These are phyloP conservation scores for Salvator merianae DNA, from an alignment of 2,113 vertebrate genomes.

Conservation along the genomic window DNA sequence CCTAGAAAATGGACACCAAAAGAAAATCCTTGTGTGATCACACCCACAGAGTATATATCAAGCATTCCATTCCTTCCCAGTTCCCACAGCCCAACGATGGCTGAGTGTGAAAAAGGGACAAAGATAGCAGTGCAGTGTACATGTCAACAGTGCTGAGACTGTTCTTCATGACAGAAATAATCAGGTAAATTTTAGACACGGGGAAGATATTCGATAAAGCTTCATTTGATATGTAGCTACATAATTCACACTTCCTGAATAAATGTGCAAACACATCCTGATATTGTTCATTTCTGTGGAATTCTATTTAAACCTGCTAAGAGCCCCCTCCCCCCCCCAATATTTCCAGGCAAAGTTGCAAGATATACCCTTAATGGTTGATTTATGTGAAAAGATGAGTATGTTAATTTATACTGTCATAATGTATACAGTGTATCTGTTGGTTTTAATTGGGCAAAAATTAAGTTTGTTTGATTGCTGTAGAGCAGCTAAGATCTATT, in stretches of 20 bases:
- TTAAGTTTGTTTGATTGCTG: neutral
- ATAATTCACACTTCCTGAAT: too few relatives aligned
- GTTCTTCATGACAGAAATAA: neutral
- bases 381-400: constrained; percentile 23
- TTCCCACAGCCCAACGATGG: too few relatives aligned
- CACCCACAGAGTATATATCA: too few relatives aligned
- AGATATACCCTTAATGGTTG: constrained; percentile 13
- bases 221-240: too few relatives aligned
- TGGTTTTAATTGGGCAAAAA: constrained; percentile 24
- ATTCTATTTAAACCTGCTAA: neutral
- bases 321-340: neutral
- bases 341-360: neutral
- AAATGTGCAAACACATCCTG: neutral
- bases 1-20: too few relatives aligned
- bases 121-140: too few relatives aligned
- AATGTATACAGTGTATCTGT: neutral
- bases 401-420: constrained; percentile 16
- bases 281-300: neutral
- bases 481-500: constrained; percentile 19
- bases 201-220: neutral
- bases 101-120: too few relatives aligned
- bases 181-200: neutral
- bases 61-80: too few relatives aligned
- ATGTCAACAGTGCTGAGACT: too few relatives aligned
- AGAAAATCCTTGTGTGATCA: too few relatives aligned